Conservation (phyloP, 2,797 vertebrate species). For the Myotis planiceps region DNA sequence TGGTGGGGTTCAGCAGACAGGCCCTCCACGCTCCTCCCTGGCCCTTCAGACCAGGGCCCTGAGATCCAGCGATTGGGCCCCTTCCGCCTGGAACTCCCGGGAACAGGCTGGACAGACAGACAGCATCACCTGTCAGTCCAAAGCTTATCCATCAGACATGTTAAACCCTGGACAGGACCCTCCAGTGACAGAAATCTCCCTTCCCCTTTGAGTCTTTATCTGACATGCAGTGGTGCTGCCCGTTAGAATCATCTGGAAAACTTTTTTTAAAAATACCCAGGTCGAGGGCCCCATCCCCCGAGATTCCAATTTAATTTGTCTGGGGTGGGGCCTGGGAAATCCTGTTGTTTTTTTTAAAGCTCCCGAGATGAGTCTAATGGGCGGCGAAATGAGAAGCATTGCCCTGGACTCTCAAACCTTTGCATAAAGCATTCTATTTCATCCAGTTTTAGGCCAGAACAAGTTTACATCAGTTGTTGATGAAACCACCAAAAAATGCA, state of each 20-base stretch:
- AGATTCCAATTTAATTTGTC: neutral
- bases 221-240: neutral
- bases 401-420: neutral
- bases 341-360: neutral
- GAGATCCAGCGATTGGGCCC: neutral
- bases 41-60: neutral
- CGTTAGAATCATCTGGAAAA: slow-evolving; percentile 17
- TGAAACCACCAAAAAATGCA: neutral
- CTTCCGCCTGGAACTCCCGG: neutral
- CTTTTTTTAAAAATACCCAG: neutral
- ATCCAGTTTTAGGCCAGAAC: slow-evolving; percentile 5
- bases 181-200: neutral
- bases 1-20: too few species aligned
- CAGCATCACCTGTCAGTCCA: neutral
- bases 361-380: neutral
- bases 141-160: neutral
- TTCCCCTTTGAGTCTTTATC: neutral
- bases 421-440: neutral
- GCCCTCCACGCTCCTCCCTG: too few species aligned
- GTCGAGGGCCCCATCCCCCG: neutral
- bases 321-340: neutral
- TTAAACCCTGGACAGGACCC: neutral
- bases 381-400: neutral
- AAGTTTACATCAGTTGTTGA: neutral
- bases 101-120: neutral